Evolutionary conservation across 2,888 invertebrate species (phyloP).

Genomic region (Bellardia pandia): DNA sequence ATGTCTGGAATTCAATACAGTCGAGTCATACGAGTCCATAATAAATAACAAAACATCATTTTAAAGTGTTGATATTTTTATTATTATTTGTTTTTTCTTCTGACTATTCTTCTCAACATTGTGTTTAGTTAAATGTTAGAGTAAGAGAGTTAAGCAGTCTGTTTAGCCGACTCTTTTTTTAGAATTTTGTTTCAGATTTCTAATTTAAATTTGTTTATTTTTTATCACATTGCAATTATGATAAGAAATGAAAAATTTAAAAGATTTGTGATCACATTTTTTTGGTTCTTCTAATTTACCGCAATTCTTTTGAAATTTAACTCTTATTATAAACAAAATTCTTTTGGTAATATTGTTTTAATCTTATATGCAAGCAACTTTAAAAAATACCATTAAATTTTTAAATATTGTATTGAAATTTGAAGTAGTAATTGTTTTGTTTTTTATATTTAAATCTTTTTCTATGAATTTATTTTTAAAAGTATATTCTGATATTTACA

Average conservation of each 20-base stretch:
- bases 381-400: no score
- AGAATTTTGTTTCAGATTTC: slow-evolving; percentile 53
- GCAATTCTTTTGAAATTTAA: not conserved
- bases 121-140: not conserved
- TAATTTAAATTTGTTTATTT: not conserved
- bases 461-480: no score
- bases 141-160: no score
- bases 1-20: slow-evolving; percentile 71
- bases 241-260: no score
- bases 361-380: no score
- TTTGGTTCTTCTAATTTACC: not conserved
- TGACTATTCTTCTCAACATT: not conserved
- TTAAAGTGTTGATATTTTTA: slow-evolving; percentile 53
- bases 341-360: not conserved
- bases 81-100: slow-evolving; percentile 9
- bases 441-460: no score
- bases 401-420: no score
- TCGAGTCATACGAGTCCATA: slow-evolving; percentile 62
- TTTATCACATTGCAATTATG: no score
- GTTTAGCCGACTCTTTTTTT: not conserved
- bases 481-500: no score
- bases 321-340: not conserved
- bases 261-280: not conserved
- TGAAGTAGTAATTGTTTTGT: no score
- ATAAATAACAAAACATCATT: slow-evolving; percentile 46